Base-by-base conservation (phyloP, 2,797 vertebrate genomes). In the Amblyraja radiata region DNA sequence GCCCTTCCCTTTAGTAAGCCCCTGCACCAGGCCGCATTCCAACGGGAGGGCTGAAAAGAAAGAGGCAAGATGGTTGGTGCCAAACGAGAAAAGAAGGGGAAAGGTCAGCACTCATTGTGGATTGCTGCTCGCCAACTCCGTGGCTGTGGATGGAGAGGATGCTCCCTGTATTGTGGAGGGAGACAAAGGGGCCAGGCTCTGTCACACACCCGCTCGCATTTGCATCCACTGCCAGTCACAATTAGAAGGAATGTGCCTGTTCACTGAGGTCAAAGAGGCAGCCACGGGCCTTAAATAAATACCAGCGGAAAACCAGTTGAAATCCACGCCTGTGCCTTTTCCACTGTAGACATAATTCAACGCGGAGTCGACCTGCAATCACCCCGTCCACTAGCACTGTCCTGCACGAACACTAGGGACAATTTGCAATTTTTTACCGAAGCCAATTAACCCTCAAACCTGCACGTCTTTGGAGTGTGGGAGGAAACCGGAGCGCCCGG, bases 221-320 rank as follows among this genome's bases (percentile, higher is more conserved):
- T 96, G 96, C 97, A 97, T 96, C 96, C 96, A 94, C 96, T 97
- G 97, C 96, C 97, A 97, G 95, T 98, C 97, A 97, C 95, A 95
- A 95, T 95, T 94, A 96, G 95, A 95, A 96, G 96, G 97, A 97
- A 97, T 97, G 97, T 94, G 95, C 94, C 94, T 93, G 94, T 96
- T 97, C 96, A 96, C 95, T 54, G 94, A 95, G 96, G 97, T 97
- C 96, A 94, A 0, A 39, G 96, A 95, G 95, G 95, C 95, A 93
- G 96, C 95, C 95, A 95, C 94, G 94, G 94, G 93, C 94, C 93
- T 94, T 94, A 95, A 96, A 95, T 93, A 96, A 97, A 96, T 96
- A 95, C 96, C 96, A 96, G 95, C 11, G 0, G 77, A 2, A 93
- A 93, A 94, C 93, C 93, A 18, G 1, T 0, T 94, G 94, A 93